Evolutionary conservation across 2,113 vertebrate species (phyloP).

Genomic region (Perca schrenkii): DNA sequence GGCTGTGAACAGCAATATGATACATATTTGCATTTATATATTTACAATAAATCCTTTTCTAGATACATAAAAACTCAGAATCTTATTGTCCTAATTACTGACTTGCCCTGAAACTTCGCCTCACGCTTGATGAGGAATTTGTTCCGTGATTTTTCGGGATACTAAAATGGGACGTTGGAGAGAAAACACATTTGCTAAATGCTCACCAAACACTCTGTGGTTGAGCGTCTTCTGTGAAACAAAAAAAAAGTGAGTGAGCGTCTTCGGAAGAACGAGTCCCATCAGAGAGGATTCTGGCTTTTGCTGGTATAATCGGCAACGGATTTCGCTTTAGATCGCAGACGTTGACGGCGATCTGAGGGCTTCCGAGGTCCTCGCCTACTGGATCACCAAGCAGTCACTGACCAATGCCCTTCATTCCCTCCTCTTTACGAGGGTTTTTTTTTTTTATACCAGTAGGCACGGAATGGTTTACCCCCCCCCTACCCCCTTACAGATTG

Average conservation of each 20-base stretch:
- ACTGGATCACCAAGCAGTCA: constrained; percentile 16
- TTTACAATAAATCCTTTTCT: constrained; percentile 90
- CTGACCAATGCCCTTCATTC: constrained; percentile 62
- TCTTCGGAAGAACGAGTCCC: constrained; percentile 59
- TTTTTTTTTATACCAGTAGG: constrained; percentile 67
- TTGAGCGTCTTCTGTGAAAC: not conserved
- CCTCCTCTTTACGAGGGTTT: constrained; percentile 63
- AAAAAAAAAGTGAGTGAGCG: not conserved
- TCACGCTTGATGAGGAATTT: constrained; percentile 24
- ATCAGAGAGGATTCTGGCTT: constrained; percentile 32
- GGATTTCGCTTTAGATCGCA: not conserved
- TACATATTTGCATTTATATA: constrained; percentile 90
- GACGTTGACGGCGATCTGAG: not conserved
- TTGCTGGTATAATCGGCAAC: constrained; percentile 46
- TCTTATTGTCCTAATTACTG: constrained; percentile 40
- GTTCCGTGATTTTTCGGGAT: constrained; percentile 46
- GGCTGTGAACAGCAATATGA: constrained; percentile 85
- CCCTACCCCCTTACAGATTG: constrained; percentile 53
- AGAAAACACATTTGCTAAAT: not conserved
- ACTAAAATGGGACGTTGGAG: constrained; percentile 14
- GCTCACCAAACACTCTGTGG: not conserved
- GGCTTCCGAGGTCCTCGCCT: constrained; percentile 42
- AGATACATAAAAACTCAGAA: constrained; percentile 79
- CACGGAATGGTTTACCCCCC: constrained; percentile 83
- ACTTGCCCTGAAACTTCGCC: constrained; percentile 64